Conservation (phyloP, 2,888 invertebrate species). For the Drosophila mimetica region DNA sequence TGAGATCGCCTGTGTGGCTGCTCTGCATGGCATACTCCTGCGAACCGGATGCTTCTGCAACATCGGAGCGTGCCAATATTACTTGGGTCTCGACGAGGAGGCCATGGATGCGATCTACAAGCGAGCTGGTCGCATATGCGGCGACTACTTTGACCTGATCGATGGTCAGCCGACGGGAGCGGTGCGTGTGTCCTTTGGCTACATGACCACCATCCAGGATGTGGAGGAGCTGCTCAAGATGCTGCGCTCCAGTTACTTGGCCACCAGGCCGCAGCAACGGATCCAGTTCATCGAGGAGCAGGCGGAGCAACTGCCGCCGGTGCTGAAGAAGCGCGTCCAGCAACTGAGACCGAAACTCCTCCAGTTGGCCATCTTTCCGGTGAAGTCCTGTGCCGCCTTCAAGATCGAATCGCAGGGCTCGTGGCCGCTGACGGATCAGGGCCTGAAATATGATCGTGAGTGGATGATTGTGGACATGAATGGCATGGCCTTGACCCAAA, state of each 20-base stretch:
- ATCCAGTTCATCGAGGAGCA: slow-evolving; percentile 61
- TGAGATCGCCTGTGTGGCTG: slow-evolving; percentile 96
- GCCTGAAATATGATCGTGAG: slow-evolving; percentile 94
- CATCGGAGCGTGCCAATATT: slow-evolving; percentile 95
- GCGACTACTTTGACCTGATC: slow-evolving; percentile 93
- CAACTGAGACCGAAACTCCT: slow-evolving; percentile 77
- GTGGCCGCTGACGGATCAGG: slow-evolving; percentile 91
- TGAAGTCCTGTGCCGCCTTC: slow-evolving; percentile 95
- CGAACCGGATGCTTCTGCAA: slow-evolving; percentile 99
- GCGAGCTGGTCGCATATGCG: slow-evolving; percentile 94
- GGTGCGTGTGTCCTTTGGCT: slow-evolving; percentile 95
- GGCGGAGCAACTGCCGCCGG: slow-evolving; percentile 65
- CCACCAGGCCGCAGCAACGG: slow-evolving; percentile 60
- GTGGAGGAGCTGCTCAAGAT: slow-evolving; percentile 89
- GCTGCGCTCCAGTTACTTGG: slow-evolving; percentile 90
- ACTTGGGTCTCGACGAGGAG: slow-evolving; percentile 88
- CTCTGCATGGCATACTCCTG: slow-evolving; percentile 92
- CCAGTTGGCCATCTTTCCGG: slow-evolving; percentile 91
- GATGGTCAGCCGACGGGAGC: slow-evolving; percentile 96
- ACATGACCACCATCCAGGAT: slow-evolving; percentile 91
- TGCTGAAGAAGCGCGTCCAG: slow-evolving; percentile 69
- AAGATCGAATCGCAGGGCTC: slow-evolving; percentile 86
- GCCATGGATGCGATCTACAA: slow-evolving; percentile 91
- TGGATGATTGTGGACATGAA: slow-evolving; percentile 96
- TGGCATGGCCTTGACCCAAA: slow-evolving; percentile 95